Evolutionary conservation across 2,113 vertebrate genomes (phyloP).

Genomic region (Rhinoptilus africanus): DNA sequence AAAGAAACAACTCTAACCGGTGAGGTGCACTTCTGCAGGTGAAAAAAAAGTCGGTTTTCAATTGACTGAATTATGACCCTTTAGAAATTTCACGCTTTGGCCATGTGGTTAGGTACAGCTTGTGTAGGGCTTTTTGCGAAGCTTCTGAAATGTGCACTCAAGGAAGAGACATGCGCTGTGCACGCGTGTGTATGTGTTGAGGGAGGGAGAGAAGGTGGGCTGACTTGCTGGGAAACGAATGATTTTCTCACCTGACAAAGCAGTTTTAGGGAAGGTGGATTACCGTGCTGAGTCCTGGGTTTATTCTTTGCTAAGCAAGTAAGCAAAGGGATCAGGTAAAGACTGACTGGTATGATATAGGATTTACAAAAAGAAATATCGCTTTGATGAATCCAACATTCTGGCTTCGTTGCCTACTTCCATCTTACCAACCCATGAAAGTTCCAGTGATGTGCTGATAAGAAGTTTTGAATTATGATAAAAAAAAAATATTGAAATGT

Average conservation of each 20-base stretch:
- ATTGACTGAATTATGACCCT: conserved; percentile 33
- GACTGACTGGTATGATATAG: neutral
- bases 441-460: neutral
- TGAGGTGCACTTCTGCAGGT: neutral
- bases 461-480: neutral
- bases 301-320: neutral
- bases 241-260: neutral
- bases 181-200: neutral
- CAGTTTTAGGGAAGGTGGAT: neutral
- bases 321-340: neutral
- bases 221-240: neutral
- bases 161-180: neutral
- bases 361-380: neutral
- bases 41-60: conserved; percentile 44
- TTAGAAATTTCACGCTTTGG: conserved; percentile 6
- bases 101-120: neutral
- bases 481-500: neutral
- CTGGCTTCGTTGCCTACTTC: neutral
- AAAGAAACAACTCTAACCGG: neutral
- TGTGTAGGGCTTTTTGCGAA: conserved; percentile 3
- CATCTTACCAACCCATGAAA: neutral
- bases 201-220: neutral
- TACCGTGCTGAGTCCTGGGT: neutral
- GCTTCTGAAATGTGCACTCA: neutral
- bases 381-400: neutral